Evolutionary conservation across 2,113 vertebrate species (phyloP).

Genomic region (Numenius arquata): DNA sequence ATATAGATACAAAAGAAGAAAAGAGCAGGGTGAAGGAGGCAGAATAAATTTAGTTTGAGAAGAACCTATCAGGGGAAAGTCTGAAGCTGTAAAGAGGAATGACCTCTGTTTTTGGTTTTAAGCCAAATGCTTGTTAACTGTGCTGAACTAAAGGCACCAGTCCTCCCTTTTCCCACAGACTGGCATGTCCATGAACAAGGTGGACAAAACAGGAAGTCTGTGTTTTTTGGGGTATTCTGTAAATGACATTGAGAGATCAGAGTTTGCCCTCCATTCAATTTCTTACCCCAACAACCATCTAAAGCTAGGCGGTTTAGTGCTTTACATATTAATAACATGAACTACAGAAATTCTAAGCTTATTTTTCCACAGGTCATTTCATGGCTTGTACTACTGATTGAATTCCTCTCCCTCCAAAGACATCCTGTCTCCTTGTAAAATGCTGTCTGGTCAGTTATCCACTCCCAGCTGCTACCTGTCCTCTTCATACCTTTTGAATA

Average conservation of each 20-base stretch:
- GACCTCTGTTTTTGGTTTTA: neutral
- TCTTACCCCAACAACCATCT: neutral
- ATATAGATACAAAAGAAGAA: accelerated
- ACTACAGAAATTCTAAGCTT: neutral
- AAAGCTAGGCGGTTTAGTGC: neutral
- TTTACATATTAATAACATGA: neutral
- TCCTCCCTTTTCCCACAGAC: neutral
- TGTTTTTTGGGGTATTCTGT: neutral
- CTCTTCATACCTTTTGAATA: neutral
- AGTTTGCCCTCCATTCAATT: neutral
- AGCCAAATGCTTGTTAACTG: neutral
- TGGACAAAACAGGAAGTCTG: neutral
- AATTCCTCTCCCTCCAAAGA: neutral
- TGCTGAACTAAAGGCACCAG: neutral
- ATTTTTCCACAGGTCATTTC: neutral
- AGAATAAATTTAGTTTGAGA: neutral
- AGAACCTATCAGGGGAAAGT: neutral
- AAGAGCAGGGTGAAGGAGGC: neutral
- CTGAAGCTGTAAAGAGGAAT: neutral
- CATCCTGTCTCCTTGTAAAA: neutral
- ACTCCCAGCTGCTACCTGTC: neutral
- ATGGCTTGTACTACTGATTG: neutral
- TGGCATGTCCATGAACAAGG: neutral
- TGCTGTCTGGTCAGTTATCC: neutral
- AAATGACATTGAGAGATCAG: neutral